phyloP scores from a whole-genome alignment of 2,113 vertebrate species.

The Oryzias woworae region DNA sequence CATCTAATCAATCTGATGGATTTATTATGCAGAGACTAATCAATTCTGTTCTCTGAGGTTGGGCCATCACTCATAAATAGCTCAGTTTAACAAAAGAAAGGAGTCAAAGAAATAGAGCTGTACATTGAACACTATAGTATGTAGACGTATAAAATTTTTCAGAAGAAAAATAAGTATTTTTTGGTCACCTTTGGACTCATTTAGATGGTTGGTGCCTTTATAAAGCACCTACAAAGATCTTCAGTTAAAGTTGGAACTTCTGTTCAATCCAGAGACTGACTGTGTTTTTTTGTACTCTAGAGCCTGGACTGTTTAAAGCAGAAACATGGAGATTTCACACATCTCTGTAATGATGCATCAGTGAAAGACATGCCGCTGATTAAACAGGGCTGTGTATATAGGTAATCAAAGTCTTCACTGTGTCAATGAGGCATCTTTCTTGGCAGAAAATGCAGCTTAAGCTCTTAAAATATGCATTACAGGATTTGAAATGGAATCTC shows the following conservation, averaged over 20 bases:
- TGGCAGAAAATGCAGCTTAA: slow-evolving; percentile 48
- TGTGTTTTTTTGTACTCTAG: too few species aligned
- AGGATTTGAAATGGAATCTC: slow-evolving; percentile 52
- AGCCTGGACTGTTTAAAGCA: too few species aligned
- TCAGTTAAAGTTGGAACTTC: too few species aligned
- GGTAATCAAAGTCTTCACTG: background rate
- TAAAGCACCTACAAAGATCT: too few species aligned
- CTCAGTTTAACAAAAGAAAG: slow-evolving; percentile 18
- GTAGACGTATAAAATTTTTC: background rate
- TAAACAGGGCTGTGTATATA: too few species aligned
- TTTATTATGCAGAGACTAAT: slow-evolving; percentile 48
- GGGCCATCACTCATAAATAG: slow-evolving; percentile 37
- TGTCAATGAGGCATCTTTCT: slow-evolving; percentile 34
- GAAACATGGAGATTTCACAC: too few species aligned
- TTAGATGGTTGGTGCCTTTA: too few species aligned
- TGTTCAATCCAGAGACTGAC: too few species aligned
- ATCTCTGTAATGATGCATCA: too few species aligned
- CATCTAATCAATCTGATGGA: slow-evolving; percentile 51
- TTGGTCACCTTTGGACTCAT: too few species aligned
- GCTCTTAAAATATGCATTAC: slow-evolving; percentile 61
- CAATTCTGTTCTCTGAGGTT: slow-evolving; percentile 30
- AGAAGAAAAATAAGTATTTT: too few species aligned
- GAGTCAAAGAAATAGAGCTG: slow-evolving; percentile 5
- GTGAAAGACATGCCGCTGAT: too few species aligned
- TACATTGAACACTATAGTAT: background rate